Evolutionary conservation across 2,113 vertebrate species (phyloP), one percentile per base, ranked within the genome.

Genomic region (Lutjanus erythropterus): DNA sequence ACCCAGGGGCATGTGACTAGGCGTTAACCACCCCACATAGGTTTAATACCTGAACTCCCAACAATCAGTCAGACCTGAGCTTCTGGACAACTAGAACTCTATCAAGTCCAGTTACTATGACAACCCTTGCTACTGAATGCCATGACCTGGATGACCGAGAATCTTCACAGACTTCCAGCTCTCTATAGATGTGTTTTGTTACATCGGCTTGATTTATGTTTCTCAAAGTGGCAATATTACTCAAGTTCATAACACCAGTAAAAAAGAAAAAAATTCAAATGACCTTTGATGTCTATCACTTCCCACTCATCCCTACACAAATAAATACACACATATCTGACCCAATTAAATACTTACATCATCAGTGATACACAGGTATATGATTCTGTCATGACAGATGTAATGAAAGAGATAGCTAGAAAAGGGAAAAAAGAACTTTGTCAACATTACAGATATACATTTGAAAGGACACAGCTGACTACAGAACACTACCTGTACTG

Each of bases 301-400:
- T 52, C 12, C 52, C n/a, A 27, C 56, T 21, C 2, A 49, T 6
- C 42, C 29, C 18, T 47, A 18, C 35, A 65, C 39, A 74, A 46
- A 18, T 18, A 35, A 21, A 39, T 58, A 46, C 11, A 68, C 16
- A 50, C 19, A 59, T 23, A 67, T 53, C 4, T 25, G 37, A 50
- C 73, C 16, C 49, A 15, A 23, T 29, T 8, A 25, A 21, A 46
- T 92, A 99, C 98, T 99, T 92, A 99, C 98, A 78, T 99, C 98
- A 76, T 99, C 98, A 29, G 98, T 99, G 93, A 99, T 99, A 92
- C 97, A 98, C 85, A 99, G 95, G 94, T 98, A 99, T 62, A 99
- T 96, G 79, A 99, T 99, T 93, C 98, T 96, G 94, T 99, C 98
- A 86, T 99, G 97, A 88, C 98, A 99, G 94, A 99, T 97, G 93